These are phyloP conservation scores for Zaprionus lineosus DNA, from an alignment of 2,888 invertebrate species.

Conservation along the genomic window DNA sequence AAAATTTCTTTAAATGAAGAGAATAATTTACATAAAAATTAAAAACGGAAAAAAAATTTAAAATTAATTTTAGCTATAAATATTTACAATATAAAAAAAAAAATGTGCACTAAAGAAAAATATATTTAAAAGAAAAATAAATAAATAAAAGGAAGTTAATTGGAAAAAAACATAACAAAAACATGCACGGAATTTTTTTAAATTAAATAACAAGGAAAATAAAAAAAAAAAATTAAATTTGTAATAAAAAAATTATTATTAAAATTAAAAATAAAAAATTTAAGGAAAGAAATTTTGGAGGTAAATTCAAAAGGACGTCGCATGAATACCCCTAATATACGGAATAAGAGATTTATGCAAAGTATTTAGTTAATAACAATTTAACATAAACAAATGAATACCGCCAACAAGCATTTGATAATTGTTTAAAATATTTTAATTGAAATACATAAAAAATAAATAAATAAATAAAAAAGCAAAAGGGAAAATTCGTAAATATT, in stretches of 20 bases:
- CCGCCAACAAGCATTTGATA: slow-evolving; percentile 31
- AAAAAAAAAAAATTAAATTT: slow-evolving; percentile 14
- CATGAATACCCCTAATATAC: slow-evolving; percentile 31
- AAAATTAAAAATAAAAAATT: slow-evolving; percentile 19
- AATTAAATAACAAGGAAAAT: slow-evolving; percentile 22
- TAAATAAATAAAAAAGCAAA: slow-evolving; percentile 18
- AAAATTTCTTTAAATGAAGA: slow-evolving; percentile 22
- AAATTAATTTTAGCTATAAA: background rate
- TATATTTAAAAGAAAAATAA: no score
- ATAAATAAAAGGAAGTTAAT: no score
- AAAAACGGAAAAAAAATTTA: background rate
- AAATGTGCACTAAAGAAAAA: no score
- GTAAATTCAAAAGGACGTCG: no score
- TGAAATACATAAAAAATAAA: slow-evolving; percentile 13
- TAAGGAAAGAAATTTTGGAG: background rate
- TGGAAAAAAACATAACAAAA: no score
- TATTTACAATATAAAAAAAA: no score
- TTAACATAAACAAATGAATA: slow-evolving; percentile 17
- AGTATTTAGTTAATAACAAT: slow-evolving; percentile 20
- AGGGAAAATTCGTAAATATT: no score
- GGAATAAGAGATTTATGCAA: slow-evolving; percentile 12
- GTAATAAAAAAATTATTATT: slow-evolving; percentile 21
- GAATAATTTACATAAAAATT: slow-evolving; percentile 7
- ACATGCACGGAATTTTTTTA: no score
- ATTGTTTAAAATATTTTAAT: slow-evolving; percentile 13